phyloP scores from a whole-genome alignment of 2,888 invertebrate genomes.

The Morpho deidamia region DNA sequence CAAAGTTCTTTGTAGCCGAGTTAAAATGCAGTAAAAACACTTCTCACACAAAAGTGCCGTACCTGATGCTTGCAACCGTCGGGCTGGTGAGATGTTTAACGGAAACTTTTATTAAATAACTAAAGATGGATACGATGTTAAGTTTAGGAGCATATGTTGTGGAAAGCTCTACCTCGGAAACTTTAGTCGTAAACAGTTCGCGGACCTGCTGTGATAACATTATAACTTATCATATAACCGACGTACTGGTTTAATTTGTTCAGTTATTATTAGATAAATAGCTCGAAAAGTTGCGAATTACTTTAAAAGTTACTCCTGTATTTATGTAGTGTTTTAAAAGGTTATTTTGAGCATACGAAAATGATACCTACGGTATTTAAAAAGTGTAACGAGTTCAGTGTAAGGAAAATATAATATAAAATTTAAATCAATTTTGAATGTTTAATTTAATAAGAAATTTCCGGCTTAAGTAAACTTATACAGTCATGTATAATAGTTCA shows the following conservation, averaged over 20 bases:
- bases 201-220: constrained; percentile 10
- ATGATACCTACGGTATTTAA: no score
- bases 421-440: no score
- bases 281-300: neutral
- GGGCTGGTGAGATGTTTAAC: constrained; percentile 45
- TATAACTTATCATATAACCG: constrained; percentile 5
- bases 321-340: no score
- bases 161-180: constrained; percentile 13
- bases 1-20: constrained; percentile 29
- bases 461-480: no score
- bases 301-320: neutral
- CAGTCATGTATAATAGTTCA: no score
- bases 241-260: neutral
- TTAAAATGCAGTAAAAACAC: constrained; percentile 39
- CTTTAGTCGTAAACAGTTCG: constrained; percentile 21
- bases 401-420: no score
- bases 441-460: no score
- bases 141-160: constrained; percentile 16
- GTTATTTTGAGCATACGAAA: no score
- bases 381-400: no score
- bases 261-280: neutral
- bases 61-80: constrained; percentile 34
- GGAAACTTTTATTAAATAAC: constrained; percentile 15
- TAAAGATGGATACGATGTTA: constrained; percentile 4
- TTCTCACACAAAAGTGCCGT: constrained; percentile 36